Percentiles rank a stretch among this genome's conserved stretches.
Evolutionary conservation across 2,113 vertebrate genomes (phyloP).

Genomic region (Hippocampus guttulatus): DNA sequence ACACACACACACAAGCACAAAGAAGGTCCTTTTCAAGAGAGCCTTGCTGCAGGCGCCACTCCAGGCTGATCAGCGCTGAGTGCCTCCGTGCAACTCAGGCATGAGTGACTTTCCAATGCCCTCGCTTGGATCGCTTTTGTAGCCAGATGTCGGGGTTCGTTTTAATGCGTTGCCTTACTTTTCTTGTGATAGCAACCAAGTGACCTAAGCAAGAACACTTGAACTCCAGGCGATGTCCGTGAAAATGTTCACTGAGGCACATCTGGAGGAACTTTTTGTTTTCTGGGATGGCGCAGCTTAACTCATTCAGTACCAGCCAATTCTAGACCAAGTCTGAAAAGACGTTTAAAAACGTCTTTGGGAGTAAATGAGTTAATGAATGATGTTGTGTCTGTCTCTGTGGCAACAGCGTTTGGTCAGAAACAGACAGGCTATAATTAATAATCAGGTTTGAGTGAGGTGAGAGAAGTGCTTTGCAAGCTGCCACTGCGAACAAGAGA

Average conservation of each 20-base stretch:
- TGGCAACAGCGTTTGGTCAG: conserved; percentile 53
- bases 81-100: conserved; percentile 44
- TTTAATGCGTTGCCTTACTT: conserved; percentile 23
- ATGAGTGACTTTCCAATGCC: conserved; percentile 47
- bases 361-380: too few species aligned
- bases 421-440: conserved; percentile 55
- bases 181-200: conserved; percentile 22
- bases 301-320: too few species aligned
- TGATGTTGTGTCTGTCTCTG: conserved; percentile 46
- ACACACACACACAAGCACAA: background rate
- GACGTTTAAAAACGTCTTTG: too few species aligned
- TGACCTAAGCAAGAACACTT: conserved; percentile 1
- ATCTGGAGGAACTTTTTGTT: background rate
- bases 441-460: conserved; percentile 61
- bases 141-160: conserved; percentile 36
- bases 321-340: too few species aligned
- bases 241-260: background rate
- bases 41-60: conserved; percentile 51
- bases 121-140: conserved; percentile 49
- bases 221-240: background rate
- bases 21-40: conserved; percentile 40
- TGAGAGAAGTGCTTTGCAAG: conserved; percentile 44
- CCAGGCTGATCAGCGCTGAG: conserved; percentile 64
- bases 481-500: conserved; percentile 40
- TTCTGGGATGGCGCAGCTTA: conserved; percentile 30